phyloP scores from a whole-genome alignment of 2,797 vertebrate genomes.

The Hippopotamyrus pictus region DNA sequence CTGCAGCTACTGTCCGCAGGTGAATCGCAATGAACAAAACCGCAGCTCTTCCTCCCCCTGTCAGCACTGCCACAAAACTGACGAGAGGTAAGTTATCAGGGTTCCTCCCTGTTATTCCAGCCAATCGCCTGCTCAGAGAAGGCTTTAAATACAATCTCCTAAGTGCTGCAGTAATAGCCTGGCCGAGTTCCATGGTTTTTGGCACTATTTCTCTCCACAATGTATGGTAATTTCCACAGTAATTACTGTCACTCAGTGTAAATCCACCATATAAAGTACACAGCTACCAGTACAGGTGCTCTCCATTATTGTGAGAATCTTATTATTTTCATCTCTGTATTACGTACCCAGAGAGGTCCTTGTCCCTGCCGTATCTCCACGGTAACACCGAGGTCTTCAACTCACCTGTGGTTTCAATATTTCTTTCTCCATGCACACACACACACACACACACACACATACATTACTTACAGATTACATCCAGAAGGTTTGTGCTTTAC shows the following conservation, averaged over 20 bases:
- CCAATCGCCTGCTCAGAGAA: background rate
- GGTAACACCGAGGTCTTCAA: background rate
- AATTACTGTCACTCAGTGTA: slow-evolving; percentile 5
- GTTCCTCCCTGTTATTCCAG: background rate
- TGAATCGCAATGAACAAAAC: background rate
- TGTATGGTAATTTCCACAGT: slow-evolving; percentile 9
- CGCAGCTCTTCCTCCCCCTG: background rate
- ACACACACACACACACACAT: background rate
- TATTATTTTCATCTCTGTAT: background rate
- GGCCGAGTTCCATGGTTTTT: background rate
- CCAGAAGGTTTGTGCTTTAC: background rate
- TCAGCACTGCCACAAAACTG: background rate
- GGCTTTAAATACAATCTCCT: background rate
- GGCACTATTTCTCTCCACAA: background rate
- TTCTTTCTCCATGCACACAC: background rate
- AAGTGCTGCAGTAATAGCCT: background rate
- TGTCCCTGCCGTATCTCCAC: background rate
- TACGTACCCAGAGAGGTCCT: background rate
- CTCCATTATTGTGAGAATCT: background rate
- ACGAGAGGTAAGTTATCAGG: background rate
- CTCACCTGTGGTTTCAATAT: background rate
- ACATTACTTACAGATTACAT: background rate
- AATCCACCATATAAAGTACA: background rate
- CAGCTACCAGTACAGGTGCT: background rate
- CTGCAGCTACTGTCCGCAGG: background rate